A percentile compares a stretch with the other conserved stretches of the same genome.
Conservation (phyloP, 2,113 vertebrate species). For the Corvus cornix region DNA sequence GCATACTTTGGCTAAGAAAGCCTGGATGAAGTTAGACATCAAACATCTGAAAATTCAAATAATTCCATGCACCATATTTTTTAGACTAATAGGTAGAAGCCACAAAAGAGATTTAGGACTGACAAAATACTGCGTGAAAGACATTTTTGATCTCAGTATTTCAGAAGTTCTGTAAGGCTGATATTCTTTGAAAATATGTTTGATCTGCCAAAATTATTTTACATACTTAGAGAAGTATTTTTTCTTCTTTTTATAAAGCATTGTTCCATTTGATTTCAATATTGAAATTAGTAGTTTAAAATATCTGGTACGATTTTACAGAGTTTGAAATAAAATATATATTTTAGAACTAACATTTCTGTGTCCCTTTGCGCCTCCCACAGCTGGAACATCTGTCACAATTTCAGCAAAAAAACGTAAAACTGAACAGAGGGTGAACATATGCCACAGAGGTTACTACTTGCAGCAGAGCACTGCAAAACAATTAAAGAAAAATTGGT, state of each 20-base stretch:
- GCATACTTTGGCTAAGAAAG: not conserved
- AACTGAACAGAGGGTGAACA: accelerated
- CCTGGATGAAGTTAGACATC: not conserved
- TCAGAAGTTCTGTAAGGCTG: not conserved
- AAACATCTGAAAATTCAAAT: not conserved
- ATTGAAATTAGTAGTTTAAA: not conserved
- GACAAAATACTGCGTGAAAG: not conserved
- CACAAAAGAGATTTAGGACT: not conserved
- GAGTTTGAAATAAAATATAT: not conserved
- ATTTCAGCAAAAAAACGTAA: not conserved
- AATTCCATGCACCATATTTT: not conserved
- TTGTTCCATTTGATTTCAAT: not conserved
- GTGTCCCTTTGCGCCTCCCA: not conserved
- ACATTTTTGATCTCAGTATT: not conserved
- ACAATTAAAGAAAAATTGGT: not conserved
- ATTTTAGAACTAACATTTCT: not conserved
- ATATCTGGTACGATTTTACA: not conserved
- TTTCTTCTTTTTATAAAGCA: not conserved
- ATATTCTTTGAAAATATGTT: not conserved
- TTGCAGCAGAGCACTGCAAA: not conserved
- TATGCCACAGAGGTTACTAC: not conserved
- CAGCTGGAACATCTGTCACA: not conserved
- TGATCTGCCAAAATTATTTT: not conserved
- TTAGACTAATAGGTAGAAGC: not conserved
- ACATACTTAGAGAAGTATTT: not conserved